These are phyloP conservation scores for Scortum barcoo DNA, from an alignment of 2,113 vertebrate genomes.

Conservation along the genomic window DNA sequence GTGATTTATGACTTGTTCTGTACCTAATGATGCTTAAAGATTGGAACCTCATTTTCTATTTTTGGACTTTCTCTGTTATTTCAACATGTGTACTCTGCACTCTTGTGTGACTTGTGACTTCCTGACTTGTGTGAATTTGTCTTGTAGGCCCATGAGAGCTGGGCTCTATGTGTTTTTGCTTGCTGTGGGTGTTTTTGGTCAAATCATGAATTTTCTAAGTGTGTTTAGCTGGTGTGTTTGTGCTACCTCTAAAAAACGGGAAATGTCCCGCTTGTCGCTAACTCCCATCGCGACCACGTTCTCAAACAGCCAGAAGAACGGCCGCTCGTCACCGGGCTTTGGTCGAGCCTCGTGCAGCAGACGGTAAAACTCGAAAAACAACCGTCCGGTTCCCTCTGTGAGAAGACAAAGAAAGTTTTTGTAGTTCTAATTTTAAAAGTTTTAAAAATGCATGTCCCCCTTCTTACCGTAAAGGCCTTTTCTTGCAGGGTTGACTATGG, in stretches of 20 bases:
- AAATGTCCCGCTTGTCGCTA: constrained; percentile 99
- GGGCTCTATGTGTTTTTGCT: background rate
- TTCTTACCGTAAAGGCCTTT: constrained; percentile 94
- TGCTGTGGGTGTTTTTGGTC: background rate
- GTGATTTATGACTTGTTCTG: no score
- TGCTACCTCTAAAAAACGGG: constrained; percentile 94
- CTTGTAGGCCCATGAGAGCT: no score
- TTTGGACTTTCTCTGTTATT: no score
- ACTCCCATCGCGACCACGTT: constrained; percentile 99
- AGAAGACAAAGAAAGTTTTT: background rate
- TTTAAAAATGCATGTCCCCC: no score
- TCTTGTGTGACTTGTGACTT: no score
- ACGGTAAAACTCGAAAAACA: constrained; percentile 99
- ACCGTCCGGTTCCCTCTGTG: constrained; percentile 95
- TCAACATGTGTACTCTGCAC: no score
- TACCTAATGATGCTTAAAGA: no score
- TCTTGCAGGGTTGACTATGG: constrained; percentile 97
- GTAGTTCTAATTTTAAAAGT: background rate
- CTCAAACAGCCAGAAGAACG: constrained; percentile 99
- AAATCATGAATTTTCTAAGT: background rate
- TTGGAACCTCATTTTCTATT: no score
- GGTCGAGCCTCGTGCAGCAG: constrained; percentile 96
- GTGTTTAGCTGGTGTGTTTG: background rate
- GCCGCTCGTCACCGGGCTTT: constrained; percentile 93
- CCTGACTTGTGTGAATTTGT: no score